These are phyloP conservation scores for Chionomys nivalis DNA, from an alignment of 2,113 vertebrate genomes.

Conservation along the genomic window DNA sequence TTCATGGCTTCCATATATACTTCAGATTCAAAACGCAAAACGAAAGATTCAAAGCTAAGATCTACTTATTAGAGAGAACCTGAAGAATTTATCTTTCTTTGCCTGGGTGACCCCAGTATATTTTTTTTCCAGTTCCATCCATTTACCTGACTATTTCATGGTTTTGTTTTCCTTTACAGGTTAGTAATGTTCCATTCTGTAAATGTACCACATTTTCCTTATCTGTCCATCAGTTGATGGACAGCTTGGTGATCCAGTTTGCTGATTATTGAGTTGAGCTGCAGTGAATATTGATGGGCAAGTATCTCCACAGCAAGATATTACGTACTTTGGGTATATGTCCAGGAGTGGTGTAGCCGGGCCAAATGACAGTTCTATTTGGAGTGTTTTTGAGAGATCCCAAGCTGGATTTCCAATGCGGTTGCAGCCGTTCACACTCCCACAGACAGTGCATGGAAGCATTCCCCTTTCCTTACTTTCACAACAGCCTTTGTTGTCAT, in stretches of 20 bases:
- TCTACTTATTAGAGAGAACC: background rate
- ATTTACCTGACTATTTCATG: background rate
- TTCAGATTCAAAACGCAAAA: background rate
- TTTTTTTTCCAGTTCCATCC: background rate
- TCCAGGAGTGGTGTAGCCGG: background rate
- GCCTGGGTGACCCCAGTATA: background rate
- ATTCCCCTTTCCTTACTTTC: background rate
- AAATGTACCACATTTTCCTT: background rate
- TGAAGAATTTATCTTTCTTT: background rate
- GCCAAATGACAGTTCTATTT: background rate
- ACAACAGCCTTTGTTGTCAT: background rate
- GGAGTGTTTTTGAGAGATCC: background rate
- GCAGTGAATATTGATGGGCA: background rate
- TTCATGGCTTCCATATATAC: background rate
- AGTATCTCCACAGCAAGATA: background rate
- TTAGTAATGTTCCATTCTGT: background rate
- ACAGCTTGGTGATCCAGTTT: background rate
- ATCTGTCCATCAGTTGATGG: background rate
- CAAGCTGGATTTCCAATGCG: background rate
- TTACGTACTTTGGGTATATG: background rate
- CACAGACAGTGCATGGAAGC: background rate
- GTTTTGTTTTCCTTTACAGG: background rate
- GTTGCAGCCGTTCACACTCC: background rate
- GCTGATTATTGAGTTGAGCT: background rate
- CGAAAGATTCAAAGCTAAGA: background rate